A percentile compares a stretch with the other conserved stretches of the same genome.
phyloP scores from a whole-genome alignment of 2,888 invertebrate species.

The Xanthorhoe spadicearia region DNA sequence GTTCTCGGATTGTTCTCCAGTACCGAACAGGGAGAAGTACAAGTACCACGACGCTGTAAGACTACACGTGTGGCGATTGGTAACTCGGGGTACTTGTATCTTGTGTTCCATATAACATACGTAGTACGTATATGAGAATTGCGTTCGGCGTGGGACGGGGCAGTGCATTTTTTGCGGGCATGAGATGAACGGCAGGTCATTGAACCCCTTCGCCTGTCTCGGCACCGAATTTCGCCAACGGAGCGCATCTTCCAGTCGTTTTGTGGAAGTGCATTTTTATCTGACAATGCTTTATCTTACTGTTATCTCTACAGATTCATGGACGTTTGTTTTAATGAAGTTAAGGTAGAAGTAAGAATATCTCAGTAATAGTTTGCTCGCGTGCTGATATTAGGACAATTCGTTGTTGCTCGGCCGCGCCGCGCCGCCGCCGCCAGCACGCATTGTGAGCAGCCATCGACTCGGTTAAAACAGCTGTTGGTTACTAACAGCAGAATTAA shows the following conservation, averaged over 20 bases:
- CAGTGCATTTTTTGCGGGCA: conserved; percentile 82
- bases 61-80: conserved; percentile 73
- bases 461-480: conserved; percentile 62
- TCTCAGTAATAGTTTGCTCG: conserved; percentile 47
- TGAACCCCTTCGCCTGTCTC: conserved; percentile 75
- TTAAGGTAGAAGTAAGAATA: conserved; percentile 35
- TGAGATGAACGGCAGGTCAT: conserved; percentile 77
- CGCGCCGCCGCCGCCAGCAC: conserved; percentile 54
- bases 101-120: conserved; percentile 54
- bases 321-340: neutral
- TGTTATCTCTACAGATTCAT: conserved; percentile 6
- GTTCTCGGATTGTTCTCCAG: conserved; percentile 65
- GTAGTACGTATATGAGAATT: conserved; percentile 65
- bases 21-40: conserved; percentile 66
- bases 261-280: conserved; percentile 43
- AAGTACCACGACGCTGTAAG: conserved; percentile 63
- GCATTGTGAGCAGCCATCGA: conserved; percentile 67
- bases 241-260: conserved; percentile 68
- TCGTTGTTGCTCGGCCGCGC: conserved; percentile 35
- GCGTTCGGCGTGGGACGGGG: conserved; percentile 80
- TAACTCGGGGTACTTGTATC: conserved; percentile 64
- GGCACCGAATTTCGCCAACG: conserved; percentile 75
- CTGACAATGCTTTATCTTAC: conserved; percentile 21
- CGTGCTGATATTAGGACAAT: conserved; percentile 53
- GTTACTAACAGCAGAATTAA: conserved; percentile 49